Evolutionary conservation across 2,113 vertebrate species (phyloP).

Genomic region (Larimichthys crocea): DNA sequence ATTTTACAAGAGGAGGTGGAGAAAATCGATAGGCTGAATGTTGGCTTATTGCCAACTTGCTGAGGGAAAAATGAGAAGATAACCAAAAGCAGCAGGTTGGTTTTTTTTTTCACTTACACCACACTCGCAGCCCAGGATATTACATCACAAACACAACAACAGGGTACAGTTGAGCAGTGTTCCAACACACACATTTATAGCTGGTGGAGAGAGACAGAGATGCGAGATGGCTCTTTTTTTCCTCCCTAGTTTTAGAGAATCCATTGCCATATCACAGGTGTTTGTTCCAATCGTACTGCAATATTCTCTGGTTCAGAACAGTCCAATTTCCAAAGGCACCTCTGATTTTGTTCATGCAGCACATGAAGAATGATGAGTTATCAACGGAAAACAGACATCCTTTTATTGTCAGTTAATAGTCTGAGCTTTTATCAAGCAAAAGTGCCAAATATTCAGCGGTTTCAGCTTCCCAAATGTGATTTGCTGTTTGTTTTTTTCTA

Average conservation of each 20-base stretch:
- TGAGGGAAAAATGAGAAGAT: conserved; percentile 69
- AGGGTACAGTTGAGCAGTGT: conserved; percentile 3
- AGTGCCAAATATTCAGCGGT: background rate
- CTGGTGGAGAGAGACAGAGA: conserved; percentile 7
- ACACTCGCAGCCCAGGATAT: conserved; percentile 51
- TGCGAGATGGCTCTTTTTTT: background rate
- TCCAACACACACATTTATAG: conserved; percentile 7
- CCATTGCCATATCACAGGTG: conserved; percentile 79
- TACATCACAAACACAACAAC: conserved; percentile 66
- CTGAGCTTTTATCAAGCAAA: background rate
- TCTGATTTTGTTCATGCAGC: conserved; percentile 12
- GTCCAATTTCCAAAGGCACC: conserved; percentile 68
- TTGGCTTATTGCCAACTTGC: conserved; percentile 73
- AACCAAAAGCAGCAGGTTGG: conserved; percentile 66
- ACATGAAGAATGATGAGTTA: conserved; percentile 44
- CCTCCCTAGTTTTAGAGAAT: conserved; percentile 35
- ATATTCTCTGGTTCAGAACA: background rate
- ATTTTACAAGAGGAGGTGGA: conserved; percentile 72
- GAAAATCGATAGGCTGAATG: conserved; percentile 76
- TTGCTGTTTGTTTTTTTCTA: background rate
- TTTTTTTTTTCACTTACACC: conserved; percentile 13
- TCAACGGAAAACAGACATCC: background rate
- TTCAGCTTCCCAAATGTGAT: background rate
- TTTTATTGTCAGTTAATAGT: background rate
- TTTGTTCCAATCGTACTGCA: conserved; percentile 79